Evolutionary conservation across 2,113 vertebrate genomes (phyloP), one percentile per base, ranked within the genome.

Genomic region (Heloderma charlesbogerti): DNA sequence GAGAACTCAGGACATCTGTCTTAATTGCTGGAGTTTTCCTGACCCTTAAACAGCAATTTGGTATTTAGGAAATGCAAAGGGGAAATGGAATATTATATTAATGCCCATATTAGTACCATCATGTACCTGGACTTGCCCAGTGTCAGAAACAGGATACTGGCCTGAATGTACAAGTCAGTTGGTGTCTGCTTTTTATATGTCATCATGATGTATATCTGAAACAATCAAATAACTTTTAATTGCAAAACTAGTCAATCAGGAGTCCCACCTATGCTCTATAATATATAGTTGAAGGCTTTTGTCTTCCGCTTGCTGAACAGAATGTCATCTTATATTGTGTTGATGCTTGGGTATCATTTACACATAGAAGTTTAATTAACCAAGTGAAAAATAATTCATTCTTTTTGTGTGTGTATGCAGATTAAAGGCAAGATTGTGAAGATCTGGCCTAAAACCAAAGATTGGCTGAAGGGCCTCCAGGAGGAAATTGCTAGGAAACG

Each of bases 401-500:
- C 1, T 0, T 88, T 20, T 29, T 69, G 89, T 89, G 22, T 31
- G 48, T 6, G 22, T 91, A 9, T 0, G 34, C 92, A 98, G 98
- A 93, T 98, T 69, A 97, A 96, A 93, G 97, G 97, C 89, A 96
- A 97, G 92, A 96, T 95, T 0, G 96, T 98, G 93, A 97, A 94
- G 93, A 97, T 98, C 57, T 93, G 96, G 48, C 97, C 98, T 0
- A 98, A 97, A 94, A 98, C 97, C 4, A 97, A 96, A 85, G 97
- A 98, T 90, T 98, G 98, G 98, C 96, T 98, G 34, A 96, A 97
- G 77, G 97, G 97, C 48, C 71, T 98, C 88, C 96, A 96, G 25
- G 97, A 98, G 43, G 97, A 98, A 95, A 97, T 98, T 60, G 71
- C 94, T 31, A 95, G 95, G 5, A 98, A 97, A 81, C 95, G 97